Evolutionary conservation across 2,888 invertebrate genomes (phyloP), one percentile per base, ranked within the genome.

Genomic region (Melikaiella ostensackeni): DNA sequence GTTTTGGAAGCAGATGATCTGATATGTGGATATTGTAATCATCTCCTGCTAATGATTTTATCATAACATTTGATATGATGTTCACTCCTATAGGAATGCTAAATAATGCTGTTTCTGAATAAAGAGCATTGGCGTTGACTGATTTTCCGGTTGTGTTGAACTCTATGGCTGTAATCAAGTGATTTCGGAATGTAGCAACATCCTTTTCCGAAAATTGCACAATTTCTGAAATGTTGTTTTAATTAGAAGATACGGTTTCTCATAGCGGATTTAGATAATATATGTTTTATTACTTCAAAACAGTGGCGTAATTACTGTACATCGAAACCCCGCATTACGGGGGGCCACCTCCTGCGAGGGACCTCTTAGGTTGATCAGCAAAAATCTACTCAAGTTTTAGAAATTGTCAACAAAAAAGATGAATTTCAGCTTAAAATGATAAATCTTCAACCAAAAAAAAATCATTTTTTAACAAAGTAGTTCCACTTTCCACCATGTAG

Each of bases 121-220:
- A 93, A 1, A 92, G 78, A 1, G 84, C 86, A 76, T 92, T 93
- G 0, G 86, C 89, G 2, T 21, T 16, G 2, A 87, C 33, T 4
- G 55, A 35, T 7, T 79, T 81, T 3, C 55, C 77, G 2, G 84
- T 86, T 11, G 80, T 77, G 79, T 90, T 91, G 77, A 93, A 92
- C 86, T 93, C 93, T 0, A 93, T 87, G 0, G 93, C 94, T 0
- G 92, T 88, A 7, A 94, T 87, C 66, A 93, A 91, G 63, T 92
- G 92, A 75, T 92, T 92, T 74, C 91, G 91, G 83, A 93, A 94
- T 1, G 92, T 89, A 0, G 91, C 82, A 9, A 92, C 83, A 75
- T 93, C 89, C 0, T 82, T 57, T 21, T 83, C 82, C 0, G 92
- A 92, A 1, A 88, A 84, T 0, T 88, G 83, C 7, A 94, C 84